phyloP scores from a whole-genome alignment of 2,113 vertebrate species.

The Vidua macroura region DNA sequence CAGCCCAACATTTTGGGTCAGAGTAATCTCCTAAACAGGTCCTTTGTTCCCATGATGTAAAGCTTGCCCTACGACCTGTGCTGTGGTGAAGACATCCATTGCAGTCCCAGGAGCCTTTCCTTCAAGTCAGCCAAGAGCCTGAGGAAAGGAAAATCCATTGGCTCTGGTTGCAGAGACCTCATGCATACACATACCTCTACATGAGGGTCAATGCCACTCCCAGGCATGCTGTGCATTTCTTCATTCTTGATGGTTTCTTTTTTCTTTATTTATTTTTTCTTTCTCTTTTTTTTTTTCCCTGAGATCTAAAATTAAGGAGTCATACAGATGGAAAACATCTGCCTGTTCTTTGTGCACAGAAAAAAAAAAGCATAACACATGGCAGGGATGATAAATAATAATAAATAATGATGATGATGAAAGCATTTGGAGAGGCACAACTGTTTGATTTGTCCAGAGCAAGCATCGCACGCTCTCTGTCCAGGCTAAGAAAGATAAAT shows the following conservation, averaged over 20 bases:
- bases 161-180: background rate
- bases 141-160: background rate
- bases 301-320: slow-evolving; percentile 50
- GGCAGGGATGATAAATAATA: slow-evolving; percentile 56
- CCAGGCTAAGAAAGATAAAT: background rate
- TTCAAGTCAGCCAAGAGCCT: background rate
- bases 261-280: background rate
- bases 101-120: background rate
- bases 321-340: slow-evolving; percentile 63
- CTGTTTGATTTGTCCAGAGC: slow-evolving; percentile 19
- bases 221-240: background rate
- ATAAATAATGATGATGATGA: slow-evolving; percentile 59
- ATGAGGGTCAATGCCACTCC: background rate
- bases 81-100: background rate
- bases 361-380: slow-evolving; percentile 57
- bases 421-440: slow-evolving; percentile 23
- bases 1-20: background rate
- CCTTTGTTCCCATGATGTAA: background rate
- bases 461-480: background rate
- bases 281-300: background rate
- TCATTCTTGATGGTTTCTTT: background rate
- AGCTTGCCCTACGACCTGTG: background rate
- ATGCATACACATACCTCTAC: background rate
- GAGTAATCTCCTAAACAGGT: background rate
- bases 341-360: slow-evolving; percentile 41